Percentiles rank a stretch among this genome's conserved stretches.
These are phyloP conservation scores for Cephus runcator DNA, from an alignment of 2,888 invertebrate species.

Conservation along the genomic window DNA sequence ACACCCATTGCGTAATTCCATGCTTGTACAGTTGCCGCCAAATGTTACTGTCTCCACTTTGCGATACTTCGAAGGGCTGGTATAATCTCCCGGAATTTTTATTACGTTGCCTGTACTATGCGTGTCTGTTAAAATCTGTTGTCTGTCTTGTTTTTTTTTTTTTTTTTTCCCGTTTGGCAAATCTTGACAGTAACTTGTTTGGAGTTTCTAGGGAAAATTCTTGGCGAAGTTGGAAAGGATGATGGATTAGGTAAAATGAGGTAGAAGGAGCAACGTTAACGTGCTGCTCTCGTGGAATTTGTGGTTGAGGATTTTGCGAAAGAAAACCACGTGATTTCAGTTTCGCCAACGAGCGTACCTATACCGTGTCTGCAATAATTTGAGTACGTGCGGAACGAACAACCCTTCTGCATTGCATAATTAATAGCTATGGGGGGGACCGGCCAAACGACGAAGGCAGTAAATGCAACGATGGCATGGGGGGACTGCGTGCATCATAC, in stretches of 20 bases:
- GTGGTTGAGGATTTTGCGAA: neutral
- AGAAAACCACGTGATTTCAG: neutral
- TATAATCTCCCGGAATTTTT: neutral
- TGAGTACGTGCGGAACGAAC: constrained; percentile 25
- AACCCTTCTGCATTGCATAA: constrained; percentile 44
- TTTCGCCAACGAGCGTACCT: neutral
- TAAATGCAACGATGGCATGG: constrained; percentile 18
- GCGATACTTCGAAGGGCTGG: neutral
- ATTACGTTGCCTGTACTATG: neutral
- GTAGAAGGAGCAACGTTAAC: neutral
- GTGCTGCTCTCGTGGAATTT: neutral
- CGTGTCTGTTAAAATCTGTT: neutral
- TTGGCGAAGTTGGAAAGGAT: neutral
- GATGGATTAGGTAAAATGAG: neutral
- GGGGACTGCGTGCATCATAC: constrained; percentile 29
- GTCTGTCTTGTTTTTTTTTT: neutral
- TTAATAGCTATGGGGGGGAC: constrained; percentile 38
- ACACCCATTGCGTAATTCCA: constrained; percentile 34
- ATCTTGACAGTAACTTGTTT: neutral
- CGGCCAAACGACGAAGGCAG: neutral
- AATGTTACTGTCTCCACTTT: neutral
- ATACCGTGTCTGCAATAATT: constrained; percentile 27
- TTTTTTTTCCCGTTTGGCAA: neutral
- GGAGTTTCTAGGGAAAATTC: neutral
- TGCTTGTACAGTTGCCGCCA: constrained; percentile 5